Percentiles rank a stretch among this genome's conserved stretches.
These are phyloP conservation scores for Danaus melanippus DNA, from an alignment of 1,140 invertebrate species.

Conservation along the genomic window DNA sequence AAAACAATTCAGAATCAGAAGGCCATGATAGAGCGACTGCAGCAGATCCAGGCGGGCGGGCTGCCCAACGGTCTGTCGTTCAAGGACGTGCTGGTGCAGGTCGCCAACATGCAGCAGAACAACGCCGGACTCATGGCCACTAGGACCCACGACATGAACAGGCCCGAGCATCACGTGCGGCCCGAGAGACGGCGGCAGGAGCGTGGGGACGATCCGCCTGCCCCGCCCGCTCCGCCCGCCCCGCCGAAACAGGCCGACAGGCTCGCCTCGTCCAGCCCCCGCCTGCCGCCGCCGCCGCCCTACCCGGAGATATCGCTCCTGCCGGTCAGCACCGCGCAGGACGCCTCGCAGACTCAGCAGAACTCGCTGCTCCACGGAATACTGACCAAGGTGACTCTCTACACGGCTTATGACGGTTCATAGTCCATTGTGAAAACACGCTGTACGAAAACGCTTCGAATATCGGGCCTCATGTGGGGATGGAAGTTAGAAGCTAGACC, in stretches of 20 bases:
- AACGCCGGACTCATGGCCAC: slow-evolving; percentile 39
- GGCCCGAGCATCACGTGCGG: slow-evolving; percentile 49
- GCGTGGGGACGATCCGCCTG: slow-evolving; percentile 37
- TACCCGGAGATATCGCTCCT: slow-evolving; percentile 85
- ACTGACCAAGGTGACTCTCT: slow-evolving; percentile 75
- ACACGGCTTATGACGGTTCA: background rate
- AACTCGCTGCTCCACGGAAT: slow-evolving; percentile 83
- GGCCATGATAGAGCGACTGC: slow-evolving; percentile 57
- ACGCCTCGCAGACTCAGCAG: slow-evolving; percentile 51
- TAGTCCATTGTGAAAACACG: no score
- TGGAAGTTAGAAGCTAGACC: slow-evolving; percentile 3
- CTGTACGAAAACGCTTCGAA: background rate
- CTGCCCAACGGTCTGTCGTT: slow-evolving; percentile 74
- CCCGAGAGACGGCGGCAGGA: slow-evolving; percentile 43
- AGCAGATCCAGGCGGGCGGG: slow-evolving; percentile 53
- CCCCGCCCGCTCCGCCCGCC: slow-evolving; percentile 21
- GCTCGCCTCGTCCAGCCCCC: slow-evolving; percentile 43
- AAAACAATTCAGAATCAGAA: slow-evolving; percentile 55
- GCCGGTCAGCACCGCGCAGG: slow-evolving; percentile 73
- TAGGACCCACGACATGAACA: slow-evolving; percentile 39
- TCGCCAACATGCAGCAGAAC: slow-evolving; percentile 75
- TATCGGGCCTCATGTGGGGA: slow-evolving; percentile 12
- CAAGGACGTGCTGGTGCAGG: slow-evolving; percentile 84
- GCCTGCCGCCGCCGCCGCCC: slow-evolving; percentile 75
- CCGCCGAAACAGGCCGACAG: slow-evolving; percentile 41